phyloP scores from a whole-genome alignment of 37 sponge, comb jelly and placozoan genomes.

The Chondrosia reniformis region DNA sequence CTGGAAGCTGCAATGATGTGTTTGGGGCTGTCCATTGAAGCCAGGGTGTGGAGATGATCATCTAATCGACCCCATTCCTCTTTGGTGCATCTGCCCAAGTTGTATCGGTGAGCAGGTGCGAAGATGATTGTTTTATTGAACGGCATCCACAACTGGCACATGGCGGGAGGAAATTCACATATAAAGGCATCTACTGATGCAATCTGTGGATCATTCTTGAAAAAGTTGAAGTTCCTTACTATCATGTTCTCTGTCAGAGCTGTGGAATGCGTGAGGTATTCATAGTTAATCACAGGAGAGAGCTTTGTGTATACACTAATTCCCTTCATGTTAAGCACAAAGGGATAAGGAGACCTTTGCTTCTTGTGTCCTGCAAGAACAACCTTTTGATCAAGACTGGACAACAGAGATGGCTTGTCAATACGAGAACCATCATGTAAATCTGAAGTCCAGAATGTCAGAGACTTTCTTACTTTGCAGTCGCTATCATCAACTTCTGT shows the following conservation, averaged over 20 bases:
- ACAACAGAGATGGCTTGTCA: slow-evolving; percentile 26
- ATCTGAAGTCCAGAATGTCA: slow-evolving; percentile 46
- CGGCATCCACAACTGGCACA: slow-evolving; percentile 57
- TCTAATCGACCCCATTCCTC: slow-evolving; percentile 25
- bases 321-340: slow-evolving; percentile 17
- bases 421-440: slow-evolving; percentile 30
- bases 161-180: slow-evolving; percentile 27
- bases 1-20: slow-evolving; percentile 28
- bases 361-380: slow-evolving; percentile 17
- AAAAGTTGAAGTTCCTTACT: slow-evolving; percentile 27
- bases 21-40: slow-evolving; percentile 26
- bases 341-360: neutral
- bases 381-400: slow-evolving; percentile 27
- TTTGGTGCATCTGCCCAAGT: slow-evolving; percentile 29
- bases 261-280: neutral
- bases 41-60: slow-evolving; percentile 31
- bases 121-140: slow-evolving; percentile 42
- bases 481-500: neutral
- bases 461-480: slow-evolving; percentile 1
- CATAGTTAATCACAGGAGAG: neutral
- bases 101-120: slow-evolving; percentile 42
- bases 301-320: slow-evolving; percentile 15
- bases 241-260: slow-evolving; percentile 33
- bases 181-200: slow-evolving; percentile 33
- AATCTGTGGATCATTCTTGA: slow-evolving; percentile 18